A percentile compares a stretch with the other conserved stretches of the same genome.
phyloP scores from a whole-genome alignment of 2,113 vertebrate genomes.

The Pollachius pollachius region DNA sequence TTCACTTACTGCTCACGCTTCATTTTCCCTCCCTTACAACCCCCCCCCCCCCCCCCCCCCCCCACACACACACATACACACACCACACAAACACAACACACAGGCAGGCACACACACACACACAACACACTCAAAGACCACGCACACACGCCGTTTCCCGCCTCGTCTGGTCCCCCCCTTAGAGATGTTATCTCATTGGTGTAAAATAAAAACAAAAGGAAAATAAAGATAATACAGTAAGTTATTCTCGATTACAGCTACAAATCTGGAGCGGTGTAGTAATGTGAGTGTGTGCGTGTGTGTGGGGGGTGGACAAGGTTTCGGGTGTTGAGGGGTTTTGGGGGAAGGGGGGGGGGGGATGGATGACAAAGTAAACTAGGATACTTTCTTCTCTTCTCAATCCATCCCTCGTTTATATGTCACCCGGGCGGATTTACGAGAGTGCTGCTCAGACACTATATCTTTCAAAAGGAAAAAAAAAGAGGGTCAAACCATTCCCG shows the following conservation, averaged over 20 bases:
- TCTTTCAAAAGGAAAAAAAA: conserved; percentile 55
- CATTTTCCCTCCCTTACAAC: neutral
- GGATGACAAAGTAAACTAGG: conserved; percentile 65
- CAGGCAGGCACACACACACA: too few relatives aligned
- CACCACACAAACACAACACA: too few relatives aligned
- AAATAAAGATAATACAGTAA: conserved; percentile 71
- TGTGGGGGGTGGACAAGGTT: neutral
- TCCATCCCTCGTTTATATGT: conserved; percentile 57
- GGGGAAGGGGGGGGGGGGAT: neutral
- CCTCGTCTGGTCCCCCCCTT: neutral
- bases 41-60: too few relatives aligned
- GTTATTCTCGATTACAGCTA: conserved; percentile 68
- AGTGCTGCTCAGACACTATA: conserved; percentile 61
- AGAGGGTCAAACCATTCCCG: too few relatives aligned
- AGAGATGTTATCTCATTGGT: conserved; percentile 63
- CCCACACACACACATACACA: too few relatives aligned
- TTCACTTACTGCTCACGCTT: neutral
- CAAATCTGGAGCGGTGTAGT: conserved; percentile 61
- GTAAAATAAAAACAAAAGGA: conserved; percentile 69
- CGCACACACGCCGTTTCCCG: neutral
- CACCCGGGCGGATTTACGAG: conserved; percentile 60
- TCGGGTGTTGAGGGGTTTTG: conserved; percentile 4
- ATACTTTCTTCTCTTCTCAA: conserved; percentile 54
- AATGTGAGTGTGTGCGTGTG: neutral
- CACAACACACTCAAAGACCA: neutral